These are phyloP conservation scores for Galemys pyrenaicus DNA, from an alignment of 2,113 vertebrate genomes.

Conservation along the genomic window DNA sequence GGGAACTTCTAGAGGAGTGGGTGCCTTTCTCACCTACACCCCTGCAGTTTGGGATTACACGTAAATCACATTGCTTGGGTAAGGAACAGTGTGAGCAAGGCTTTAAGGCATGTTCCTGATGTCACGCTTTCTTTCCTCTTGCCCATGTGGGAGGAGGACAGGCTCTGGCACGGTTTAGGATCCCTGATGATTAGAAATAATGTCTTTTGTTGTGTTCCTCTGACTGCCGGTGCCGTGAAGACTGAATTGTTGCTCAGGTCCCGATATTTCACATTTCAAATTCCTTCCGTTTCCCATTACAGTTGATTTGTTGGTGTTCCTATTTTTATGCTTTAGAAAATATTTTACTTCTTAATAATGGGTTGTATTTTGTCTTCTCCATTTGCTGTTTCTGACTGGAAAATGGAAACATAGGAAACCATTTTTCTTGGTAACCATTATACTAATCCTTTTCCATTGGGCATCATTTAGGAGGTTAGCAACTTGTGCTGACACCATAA, in stretches of 20 bases:
- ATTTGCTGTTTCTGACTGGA: constrained; percentile 7
- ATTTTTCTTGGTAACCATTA: neutral
- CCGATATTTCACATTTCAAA: neutral
- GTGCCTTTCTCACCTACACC: neutral
- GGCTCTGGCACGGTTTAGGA: neutral
- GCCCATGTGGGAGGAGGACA: neutral
- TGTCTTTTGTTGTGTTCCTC: neutral
- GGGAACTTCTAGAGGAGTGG: neutral
- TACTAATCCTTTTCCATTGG: neutral
- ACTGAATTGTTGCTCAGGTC: neutral
- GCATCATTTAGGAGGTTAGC: neutral
- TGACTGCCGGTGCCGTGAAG: neutral
- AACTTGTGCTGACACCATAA: neutral
- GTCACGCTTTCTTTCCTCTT: neutral
- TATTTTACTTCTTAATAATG: neutral
- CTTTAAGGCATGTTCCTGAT: neutral
- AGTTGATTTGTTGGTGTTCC: neutral
- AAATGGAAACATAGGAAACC: neutral
- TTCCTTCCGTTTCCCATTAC: neutral
- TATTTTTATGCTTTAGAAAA: constrained; percentile 4
- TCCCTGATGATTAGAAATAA: neutral
- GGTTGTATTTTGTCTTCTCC: neutral
- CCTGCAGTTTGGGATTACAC: neutral
- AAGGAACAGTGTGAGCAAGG: neutral
- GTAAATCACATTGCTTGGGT: neutral